Evolutionary conservation across 2,888 invertebrate genomes (phyloP).

Genomic region (Psylliodes chrysocephalus): DNA sequence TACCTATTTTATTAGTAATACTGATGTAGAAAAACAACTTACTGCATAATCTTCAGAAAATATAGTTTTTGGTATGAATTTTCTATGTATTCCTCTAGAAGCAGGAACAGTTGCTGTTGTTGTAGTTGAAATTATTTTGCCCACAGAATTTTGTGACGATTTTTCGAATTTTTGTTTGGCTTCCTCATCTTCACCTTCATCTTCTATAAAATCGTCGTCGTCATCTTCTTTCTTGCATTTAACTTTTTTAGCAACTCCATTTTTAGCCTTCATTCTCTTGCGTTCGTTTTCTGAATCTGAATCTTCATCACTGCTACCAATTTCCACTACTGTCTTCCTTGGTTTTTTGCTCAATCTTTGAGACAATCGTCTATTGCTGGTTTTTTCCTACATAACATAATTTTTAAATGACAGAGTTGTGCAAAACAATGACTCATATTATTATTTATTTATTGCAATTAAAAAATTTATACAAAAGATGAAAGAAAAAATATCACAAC

Average conservation of each 20-base stretch:
- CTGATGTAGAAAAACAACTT: too few relatives aligned
- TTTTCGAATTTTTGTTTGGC: conserved; percentile 14
- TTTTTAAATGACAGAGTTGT: too few relatives aligned
- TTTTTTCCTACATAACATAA: too few relatives aligned
- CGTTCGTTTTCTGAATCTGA: conserved; percentile 43
- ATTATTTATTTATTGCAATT: too few relatives aligned
- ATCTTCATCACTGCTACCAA: conserved; percentile 42
- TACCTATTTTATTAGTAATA: too few relatives aligned
- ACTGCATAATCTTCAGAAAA: conserved; percentile 51
- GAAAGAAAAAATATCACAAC: too few relatives aligned
- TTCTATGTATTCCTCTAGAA: conserved; percentile 42
- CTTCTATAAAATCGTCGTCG: conserved; percentile 43
- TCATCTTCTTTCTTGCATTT: conserved; percentile 26
- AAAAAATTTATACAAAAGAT: too few relatives aligned
- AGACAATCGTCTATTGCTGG: conserved; percentile 50
- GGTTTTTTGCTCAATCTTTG: conserved; percentile 57
- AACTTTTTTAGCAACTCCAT: conserved; percentile 37
- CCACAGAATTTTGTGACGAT: conserved; percentile 28
- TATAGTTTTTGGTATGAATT: conserved; percentile 51
- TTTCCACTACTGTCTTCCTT: conserved; percentile 45
- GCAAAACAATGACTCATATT: too few relatives aligned
- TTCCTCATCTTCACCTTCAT: conserved; percentile 38
- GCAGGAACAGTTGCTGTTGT: conserved; percentile 29
- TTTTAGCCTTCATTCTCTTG: conserved; percentile 41
- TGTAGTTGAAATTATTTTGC: conserved; percentile 35